Base-by-base conservation (phyloP, 35 echinoderm and acorn worm genomes). In the Holothuria glaberrima region DNA sequence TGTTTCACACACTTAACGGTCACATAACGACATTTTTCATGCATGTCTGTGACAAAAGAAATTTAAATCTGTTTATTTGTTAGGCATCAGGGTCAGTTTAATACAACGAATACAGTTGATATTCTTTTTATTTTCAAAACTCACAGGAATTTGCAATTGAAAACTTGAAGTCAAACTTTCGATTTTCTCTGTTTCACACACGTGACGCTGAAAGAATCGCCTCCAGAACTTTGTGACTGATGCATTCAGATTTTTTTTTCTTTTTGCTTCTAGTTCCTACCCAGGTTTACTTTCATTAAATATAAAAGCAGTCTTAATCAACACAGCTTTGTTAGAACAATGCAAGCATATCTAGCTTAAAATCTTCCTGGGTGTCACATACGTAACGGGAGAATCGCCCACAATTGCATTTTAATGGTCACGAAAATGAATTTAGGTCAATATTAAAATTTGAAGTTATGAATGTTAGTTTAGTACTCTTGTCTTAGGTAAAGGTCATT, bases 121-220 rank as follows among this genome's bases (percentile, higher is more conserved):
- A 5, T 9, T 54, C 12, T 9, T 5, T 17, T 54, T 17, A 2
- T 54, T 9, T 18, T 33, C 22, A 69, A 69, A 69, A 26, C 31
- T 29, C 31, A 69, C 22, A 69, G 66, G 21, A 12, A 69, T 69
- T 10, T 69, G 13, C 24, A 18, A 18, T 69, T 69, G 1, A 69
- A 69, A 26, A 69, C 21, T 69, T 69, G 31, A 4, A 6, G 66
- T 33, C 66, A 69, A 69, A 69, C 66, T 69, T 26, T 25, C 12
- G 66, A n/a, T 69, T 69, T 69, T 69, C 21, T 69, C 66, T 69
- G 66, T 17, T 2, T 69, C 66, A 69, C 66, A 69, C 66, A 69
- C 66, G 22, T 69, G 21, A 69, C 66, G 66, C 66, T 25, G 9
- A 69, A 0, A 69, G 22, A 69, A 69, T 69, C 66, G 19, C 66